Evolutionary conservation across 92 coral and sea anemone species (phyloP).

Genomic region (Palythoa grandiflora): DNA sequence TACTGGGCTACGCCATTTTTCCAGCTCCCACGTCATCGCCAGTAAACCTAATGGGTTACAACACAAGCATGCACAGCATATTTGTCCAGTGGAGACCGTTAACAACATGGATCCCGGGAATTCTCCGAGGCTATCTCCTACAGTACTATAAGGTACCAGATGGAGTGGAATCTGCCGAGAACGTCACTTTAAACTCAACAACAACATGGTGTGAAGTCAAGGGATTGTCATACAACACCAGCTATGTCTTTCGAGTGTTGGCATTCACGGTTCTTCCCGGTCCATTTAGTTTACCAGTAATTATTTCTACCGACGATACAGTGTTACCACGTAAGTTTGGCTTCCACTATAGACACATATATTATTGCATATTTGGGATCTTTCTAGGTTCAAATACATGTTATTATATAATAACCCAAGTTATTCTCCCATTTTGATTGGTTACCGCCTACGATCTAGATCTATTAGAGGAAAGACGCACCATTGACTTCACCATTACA

Average conservation of each 20-base stretch:
- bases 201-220: background rate
- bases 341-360: no score
- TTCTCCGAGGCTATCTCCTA: slow-evolving; percentile 25
- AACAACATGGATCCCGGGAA: slow-evolving; percentile 11
- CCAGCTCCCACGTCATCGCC: slow-evolving; percentile 18
- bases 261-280: slow-evolving; percentile 6
- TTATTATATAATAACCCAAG: no score
- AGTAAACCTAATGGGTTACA: background rate
- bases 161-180: background rate
- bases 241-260: background rate
- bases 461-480: no score
- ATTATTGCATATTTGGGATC: background rate
- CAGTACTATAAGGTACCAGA: background rate
- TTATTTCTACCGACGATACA: background rate
- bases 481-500: no score
- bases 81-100: background rate
- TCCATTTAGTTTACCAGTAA: background rate
- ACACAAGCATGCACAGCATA: slow-evolving; percentile 14
- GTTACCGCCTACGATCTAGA: no score
- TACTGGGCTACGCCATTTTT: background rate
- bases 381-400: background rate
- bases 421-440: no score
- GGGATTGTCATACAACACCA: slow-evolving; percentile 10
- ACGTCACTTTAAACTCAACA: background rate
- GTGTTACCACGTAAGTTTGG: slow-evolving; percentile 3